phyloP scores from a whole-genome alignment of 1,140 invertebrate species.

The Brachionus asplanchnoidis region DNA sequence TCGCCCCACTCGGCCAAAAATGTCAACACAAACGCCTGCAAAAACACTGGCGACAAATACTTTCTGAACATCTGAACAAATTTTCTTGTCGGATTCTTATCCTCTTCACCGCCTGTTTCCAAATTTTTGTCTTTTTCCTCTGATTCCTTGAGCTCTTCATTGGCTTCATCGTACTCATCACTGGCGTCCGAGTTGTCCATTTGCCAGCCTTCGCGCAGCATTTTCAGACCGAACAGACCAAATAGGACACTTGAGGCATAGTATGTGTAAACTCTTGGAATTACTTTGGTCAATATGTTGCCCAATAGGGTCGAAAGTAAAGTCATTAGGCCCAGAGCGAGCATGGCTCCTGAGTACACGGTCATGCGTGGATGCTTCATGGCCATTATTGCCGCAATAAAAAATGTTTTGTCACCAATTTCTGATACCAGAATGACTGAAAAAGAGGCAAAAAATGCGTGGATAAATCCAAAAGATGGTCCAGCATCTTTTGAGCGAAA shows the following conservation, averaged over 20 bases:
- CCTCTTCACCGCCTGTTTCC: slow-evolving; percentile 53
- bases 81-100: slow-evolving; percentile 28
- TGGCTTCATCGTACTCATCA: slow-evolving; percentile 95
- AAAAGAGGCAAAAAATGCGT: slow-evolving; percentile 86
- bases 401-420: slow-evolving; percentile 98
- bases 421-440: slow-evolving; percentile 96
- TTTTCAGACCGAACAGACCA: slow-evolving; percentile 95
- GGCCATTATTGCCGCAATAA: slow-evolving; percentile 98
- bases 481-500: background rate
- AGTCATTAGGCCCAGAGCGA: slow-evolving; percentile 88
- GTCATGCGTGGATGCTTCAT: slow-evolving; percentile 89
- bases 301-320: slow-evolving; percentile 71
- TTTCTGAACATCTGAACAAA: background rate
- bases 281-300: slow-evolving; percentile 75
- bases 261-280: slow-evolving; percentile 84
- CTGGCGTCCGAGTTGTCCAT: slow-evolving; percentile 90
- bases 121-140: slow-evolving; percentile 74
- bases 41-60: slow-evolving; percentile 37
- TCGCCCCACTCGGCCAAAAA: slow-evolving; percentile 89
- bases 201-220: slow-evolving; percentile 88
- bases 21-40: slow-evolving; percentile 51
- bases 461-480: slow-evolving; percentile 68
- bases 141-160: slow-evolving; percentile 80
- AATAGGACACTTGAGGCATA: slow-evolving; percentile 91
- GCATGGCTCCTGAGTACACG: slow-evolving; percentile 86